Conservation (phyloP, 2,797 vertebrate genomes). For the Girardinus metallicus region DNA sequence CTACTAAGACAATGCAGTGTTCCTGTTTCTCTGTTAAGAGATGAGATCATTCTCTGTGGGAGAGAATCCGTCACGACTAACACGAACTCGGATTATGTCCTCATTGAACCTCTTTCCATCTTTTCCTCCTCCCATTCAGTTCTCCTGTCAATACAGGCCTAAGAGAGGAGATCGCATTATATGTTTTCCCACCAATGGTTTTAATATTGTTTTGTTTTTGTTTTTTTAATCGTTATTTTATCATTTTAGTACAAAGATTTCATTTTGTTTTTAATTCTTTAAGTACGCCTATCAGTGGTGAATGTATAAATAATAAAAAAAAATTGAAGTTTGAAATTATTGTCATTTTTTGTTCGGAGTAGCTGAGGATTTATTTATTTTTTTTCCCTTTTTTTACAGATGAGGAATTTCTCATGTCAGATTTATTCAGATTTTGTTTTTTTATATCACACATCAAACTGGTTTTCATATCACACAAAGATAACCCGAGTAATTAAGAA, state of each 20-base stretch:
- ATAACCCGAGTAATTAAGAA: not conserved
- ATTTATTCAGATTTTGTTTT: not conserved
- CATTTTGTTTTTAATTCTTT: conserved; percentile 71
- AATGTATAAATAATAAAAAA: conserved; percentile 87
- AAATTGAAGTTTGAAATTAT: conserved; percentile 74
- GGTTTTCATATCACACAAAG: not conserved
- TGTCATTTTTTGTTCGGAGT: conserved; percentile 27
- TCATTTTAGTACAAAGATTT: conserved; percentile 82
- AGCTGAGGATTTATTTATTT: not conserved
- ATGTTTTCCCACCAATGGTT: conserved; percentile 76
- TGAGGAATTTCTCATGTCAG: not conserved
- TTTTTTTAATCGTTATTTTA: conserved; percentile 80
- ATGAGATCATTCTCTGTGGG: conserved; percentile 46
- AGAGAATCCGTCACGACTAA: conserved; percentile 50
- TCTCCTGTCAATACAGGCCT: conserved; percentile 50
- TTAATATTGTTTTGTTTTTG: conserved; percentile 78
- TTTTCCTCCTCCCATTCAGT: conserved; percentile 31
- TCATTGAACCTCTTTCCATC: conserved; percentile 40
- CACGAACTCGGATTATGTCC: conserved; percentile 55
- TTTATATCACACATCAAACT: not conserved
- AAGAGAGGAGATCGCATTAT: conserved; percentile 68
- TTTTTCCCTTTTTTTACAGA: not conserved
- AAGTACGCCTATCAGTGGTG: conserved; percentile 86
- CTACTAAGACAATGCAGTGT: conserved; percentile 72
- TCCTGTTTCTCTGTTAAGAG: conserved; percentile 53